These are phyloP conservation scores for Cyclura pinguis DNA, from an alignment of 2,797 vertebrate genomes.

Conservation along the genomic window DNA sequence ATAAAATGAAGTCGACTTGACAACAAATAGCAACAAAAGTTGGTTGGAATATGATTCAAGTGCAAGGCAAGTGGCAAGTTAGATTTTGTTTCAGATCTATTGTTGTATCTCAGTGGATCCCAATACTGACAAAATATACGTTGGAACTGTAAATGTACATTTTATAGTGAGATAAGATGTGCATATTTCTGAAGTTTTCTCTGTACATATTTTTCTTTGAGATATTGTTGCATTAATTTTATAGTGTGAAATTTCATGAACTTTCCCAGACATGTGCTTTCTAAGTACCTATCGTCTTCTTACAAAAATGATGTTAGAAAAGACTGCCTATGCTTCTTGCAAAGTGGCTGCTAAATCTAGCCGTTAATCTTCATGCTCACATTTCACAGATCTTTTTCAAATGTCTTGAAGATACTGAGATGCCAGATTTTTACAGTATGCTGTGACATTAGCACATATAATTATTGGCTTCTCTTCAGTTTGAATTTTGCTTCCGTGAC, in stretches of 20 bases:
- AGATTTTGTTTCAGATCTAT: not conserved
- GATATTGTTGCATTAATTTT: not conserved
- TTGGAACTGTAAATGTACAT: not conserved
- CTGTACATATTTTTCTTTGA: not conserved
- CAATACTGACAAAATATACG: not conserved
- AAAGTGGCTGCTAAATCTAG: not conserved
- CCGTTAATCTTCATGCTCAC: not conserved
- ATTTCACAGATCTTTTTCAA: not conserved
- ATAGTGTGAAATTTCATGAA: not conserved
- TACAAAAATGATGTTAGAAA: not conserved
- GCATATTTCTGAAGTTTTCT: not conserved
- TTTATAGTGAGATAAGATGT: not conserved
- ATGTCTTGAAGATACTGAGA: not conserved
- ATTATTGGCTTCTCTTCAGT: not conserved
- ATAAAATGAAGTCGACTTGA: too few relatives aligned
- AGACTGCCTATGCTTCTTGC: not conserved
- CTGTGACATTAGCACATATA: accelerated
- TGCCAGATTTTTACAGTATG: not conserved
- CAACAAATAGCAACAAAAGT: not conserved
- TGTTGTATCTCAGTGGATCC: not conserved
- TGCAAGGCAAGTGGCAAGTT: not conserved
- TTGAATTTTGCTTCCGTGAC: not conserved
- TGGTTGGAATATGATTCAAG: not conserved
- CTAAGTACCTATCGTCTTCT: not conserved
- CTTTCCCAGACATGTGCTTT: not conserved